Conservation (phyloP, 1,140 invertebrate genomes). For the Anthonomus grandis region DNA sequence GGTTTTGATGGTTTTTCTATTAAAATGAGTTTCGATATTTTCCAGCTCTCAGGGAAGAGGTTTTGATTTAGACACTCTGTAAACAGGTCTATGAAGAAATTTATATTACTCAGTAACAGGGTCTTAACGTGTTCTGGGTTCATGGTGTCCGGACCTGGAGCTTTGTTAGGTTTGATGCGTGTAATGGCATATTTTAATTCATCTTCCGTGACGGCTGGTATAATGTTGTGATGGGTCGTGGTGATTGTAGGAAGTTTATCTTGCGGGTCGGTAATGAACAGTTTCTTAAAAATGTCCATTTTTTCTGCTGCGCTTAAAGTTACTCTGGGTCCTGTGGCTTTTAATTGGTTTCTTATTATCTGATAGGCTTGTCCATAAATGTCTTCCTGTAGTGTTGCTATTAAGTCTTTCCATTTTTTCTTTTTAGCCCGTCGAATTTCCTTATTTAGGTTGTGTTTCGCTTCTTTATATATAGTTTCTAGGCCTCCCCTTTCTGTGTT, state of each 20-base stretch:
- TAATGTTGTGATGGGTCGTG: background rate
- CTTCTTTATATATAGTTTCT: too few species aligned
- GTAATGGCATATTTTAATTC: background rate
- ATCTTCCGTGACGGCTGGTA: background rate
- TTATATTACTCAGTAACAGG: background rate
- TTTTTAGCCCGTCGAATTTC: too few species aligned
- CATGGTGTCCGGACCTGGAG: background rate
- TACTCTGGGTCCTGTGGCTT: background rate
- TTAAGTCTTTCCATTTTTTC: background rate
- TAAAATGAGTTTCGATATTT: conserved; percentile 15
- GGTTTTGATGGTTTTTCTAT: conserved; percentile 20
- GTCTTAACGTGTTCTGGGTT: background rate
- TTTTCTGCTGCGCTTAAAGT: background rate
- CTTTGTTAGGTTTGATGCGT: background rate
- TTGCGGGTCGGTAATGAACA: background rate
- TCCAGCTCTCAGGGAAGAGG: conserved; percentile 19
- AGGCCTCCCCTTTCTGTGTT: too few species aligned
- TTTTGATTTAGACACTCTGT: background rate
- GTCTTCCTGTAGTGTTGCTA: background rate
- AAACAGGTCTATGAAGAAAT: background rate
- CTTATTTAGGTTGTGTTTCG: too few species aligned
- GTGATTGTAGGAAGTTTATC: background rate
- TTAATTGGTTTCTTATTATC: background rate
- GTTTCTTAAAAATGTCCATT: background rate
- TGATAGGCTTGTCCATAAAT: background rate